Evolutionary conservation across 2,888 invertebrate species (phyloP), one percentile per base, ranked within the genome.

Genomic region (Meiosimyza decipiens): DNA sequence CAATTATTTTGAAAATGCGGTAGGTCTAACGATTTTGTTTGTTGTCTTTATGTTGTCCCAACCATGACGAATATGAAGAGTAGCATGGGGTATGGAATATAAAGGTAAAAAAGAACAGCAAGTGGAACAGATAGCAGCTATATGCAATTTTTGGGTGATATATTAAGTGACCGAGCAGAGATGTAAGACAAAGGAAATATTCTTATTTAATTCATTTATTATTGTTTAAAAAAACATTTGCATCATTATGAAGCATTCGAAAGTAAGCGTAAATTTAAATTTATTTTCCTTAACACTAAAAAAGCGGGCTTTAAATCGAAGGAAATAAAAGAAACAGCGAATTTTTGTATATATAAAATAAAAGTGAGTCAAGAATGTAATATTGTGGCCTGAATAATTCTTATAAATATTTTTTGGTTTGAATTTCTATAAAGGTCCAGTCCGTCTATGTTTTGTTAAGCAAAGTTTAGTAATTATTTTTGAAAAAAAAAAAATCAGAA

Each of bases 131-230:
- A 16, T 33, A 70, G 47, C 13, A 62, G 63, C 33, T 18, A 63
- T 2, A 51, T 49, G 63, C 70, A 70, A 76, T 76, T 40, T 74
- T 77, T 74, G 76, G 72, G 78, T 78, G 77, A 78, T 77, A 77
- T 75, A 74, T 75, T 75, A 74, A 74, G 77, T 78, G 77, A 78
- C 73, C 74, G 76, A 77, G 75, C 71, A 64, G 64, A 49, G 49
- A 49, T 50, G 51, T 57, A 28, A 55, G 57, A 71, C 67, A 67
- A 65, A 15, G 51, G 22, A 51, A 65, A 65, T 22, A 22, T 28
- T 40, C n/a, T 13, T 62, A 40, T 62, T 62, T 60, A 13, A 60
- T 22, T 60, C n/a, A 33, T 60, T 62, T 16, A n/a, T 62, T 62
- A 62, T n/a, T 40, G 13, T 62, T 62, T 62, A 22, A 40, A 28